Evolutionary conservation across 2,797 vertebrate genomes (phyloP).

Genomic region (Benthosema pterotum): DNA sequence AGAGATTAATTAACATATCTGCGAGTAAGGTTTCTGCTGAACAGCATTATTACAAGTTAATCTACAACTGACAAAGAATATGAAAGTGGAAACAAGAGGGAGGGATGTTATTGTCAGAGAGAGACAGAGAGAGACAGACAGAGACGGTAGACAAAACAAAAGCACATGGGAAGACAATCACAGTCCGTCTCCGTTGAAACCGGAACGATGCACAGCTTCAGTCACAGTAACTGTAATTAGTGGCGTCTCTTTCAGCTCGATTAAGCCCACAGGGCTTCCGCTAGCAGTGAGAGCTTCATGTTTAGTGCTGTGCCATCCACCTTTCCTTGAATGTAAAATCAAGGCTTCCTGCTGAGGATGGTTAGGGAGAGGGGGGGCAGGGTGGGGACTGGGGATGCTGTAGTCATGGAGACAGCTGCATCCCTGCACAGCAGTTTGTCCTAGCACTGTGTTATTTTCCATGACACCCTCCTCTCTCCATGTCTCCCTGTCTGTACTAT

Average conservation of each 20-base stretch:
- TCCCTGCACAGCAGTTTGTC: background rate
- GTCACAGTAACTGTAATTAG: conserved; percentile 44
- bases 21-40: conserved; percentile 8
- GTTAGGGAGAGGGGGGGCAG: conserved; percentile 1
- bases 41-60: conserved; percentile 6
- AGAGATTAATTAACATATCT: conserved; percentile 46
- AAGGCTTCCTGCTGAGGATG: background rate
- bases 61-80: conserved; percentile 1
- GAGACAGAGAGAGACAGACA: background rate
- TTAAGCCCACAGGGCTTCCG: conserved; percentile 30
- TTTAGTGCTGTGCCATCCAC: conserved; percentile 14
- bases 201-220: conserved; percentile 2
- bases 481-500: conserved; percentile 7
- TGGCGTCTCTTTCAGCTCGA: conserved; percentile 30
- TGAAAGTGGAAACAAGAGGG: background rate
- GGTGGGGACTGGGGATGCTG: background rate
- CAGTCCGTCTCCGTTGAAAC: conserved; percentile 45
- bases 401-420: conserved; percentile 16
- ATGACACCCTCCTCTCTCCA: background rate
- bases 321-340: conserved; percentile 10
- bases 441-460: conserved; percentile 24
- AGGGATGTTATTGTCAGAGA: conserved; percentile 17
- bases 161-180: conserved; percentile 32
- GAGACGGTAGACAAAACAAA: background rate
- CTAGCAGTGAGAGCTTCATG: conserved; percentile 21